Conservation (phyloP, 1,140 invertebrate genomes). For the Zaprionus ghesquierei region DNA sequence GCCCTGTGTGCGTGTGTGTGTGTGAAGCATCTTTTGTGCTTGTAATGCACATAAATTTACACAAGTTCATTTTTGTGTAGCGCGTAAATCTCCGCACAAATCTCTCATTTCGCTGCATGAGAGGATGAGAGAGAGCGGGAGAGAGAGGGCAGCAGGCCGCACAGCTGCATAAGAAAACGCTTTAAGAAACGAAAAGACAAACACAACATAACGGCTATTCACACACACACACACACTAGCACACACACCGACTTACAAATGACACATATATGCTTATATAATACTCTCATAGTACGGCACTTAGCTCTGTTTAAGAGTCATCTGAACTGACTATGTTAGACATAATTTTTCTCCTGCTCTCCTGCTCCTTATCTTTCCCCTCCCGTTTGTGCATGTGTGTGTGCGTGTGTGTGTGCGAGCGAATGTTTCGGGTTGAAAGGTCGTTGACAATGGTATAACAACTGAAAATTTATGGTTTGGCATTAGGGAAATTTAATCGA, state of each 20-base stretch:
- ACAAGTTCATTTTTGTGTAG: slow-evolving; percentile 69
- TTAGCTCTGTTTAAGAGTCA: slow-evolving; percentile 67
- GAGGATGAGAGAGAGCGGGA: not conserved
- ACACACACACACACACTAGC: slow-evolving; percentile 8
- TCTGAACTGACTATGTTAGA: slow-evolving; percentile 60
- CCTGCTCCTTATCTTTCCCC: not conserved
- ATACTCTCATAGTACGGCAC: slow-evolving; percentile 44
- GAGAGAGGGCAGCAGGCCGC: not conserved
- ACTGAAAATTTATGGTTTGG: slow-evolving; percentile 70
- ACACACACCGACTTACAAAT: slow-evolving; percentile 11
- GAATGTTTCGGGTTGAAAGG: slow-evolving; percentile 57
- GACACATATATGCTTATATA: slow-evolving; percentile 24
- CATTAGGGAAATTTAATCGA: slow-evolving; percentile 76
- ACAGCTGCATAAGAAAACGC: slow-evolving; percentile 29
- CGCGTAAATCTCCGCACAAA: slow-evolving; percentile 73
- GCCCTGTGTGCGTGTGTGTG: not conserved
- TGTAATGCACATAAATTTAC: slow-evolving; percentile 69
- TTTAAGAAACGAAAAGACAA: slow-evolving; percentile 42
- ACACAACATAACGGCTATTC: slow-evolving; percentile 22
- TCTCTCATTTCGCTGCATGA: slow-evolving; percentile 61
- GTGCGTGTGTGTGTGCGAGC: no score
- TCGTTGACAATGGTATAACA: slow-evolving; percentile 65
- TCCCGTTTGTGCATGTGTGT: not conserved
- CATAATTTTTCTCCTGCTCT: slow-evolving; percentile 53
- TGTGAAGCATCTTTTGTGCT: slow-evolving; percentile 2